Evolutionary conservation across 2,888 invertebrate species (phyloP).

Genomic region (Augiades crinisus): DNA sequence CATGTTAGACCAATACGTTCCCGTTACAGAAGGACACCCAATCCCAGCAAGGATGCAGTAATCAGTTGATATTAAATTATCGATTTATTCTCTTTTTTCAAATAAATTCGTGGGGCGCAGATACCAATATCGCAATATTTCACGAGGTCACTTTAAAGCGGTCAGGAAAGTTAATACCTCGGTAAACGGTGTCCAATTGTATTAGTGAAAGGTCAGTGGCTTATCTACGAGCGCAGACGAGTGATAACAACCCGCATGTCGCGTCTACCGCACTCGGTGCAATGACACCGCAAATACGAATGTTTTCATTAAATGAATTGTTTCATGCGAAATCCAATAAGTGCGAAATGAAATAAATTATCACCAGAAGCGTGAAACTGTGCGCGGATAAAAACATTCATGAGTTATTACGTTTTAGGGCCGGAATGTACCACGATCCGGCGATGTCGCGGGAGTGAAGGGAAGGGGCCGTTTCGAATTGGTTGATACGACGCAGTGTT

Average conservation of each 20-base stretch:
- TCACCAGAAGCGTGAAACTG: conserved; percentile 23
- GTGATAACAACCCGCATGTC: conserved; percentile 56
- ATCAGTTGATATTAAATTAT: too few species aligned
- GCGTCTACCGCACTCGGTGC: conserved; percentile 33
- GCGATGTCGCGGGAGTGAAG: conserved; percentile 15
- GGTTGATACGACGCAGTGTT: conserved; percentile 12
- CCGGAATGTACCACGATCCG: conserved; percentile 10
- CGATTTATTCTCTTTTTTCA: neutral
- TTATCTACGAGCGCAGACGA: conserved; percentile 43
- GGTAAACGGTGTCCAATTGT: conserved; percentile 33
- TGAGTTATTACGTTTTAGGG: conserved; percentile 24
- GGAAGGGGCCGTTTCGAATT: conserved; percentile 17
- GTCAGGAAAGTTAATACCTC: conserved; percentile 28
- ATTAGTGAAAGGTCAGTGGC: conserved; percentile 41
- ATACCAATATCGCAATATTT: conserved; percentile 11
- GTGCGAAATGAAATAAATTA: conserved; percentile 21
- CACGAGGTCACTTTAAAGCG: conserved; percentile 32
- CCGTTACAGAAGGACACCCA: too few species aligned
- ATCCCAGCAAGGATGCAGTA: too few species aligned
- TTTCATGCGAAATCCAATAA: conserved; percentile 31
- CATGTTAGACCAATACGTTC: too few species aligned
- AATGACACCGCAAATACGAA: conserved; percentile 38
- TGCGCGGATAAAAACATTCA: conserved; percentile 24
- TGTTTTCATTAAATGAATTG: conserved; percentile 56
- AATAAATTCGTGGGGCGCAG: neutral